Evolutionary conservation across 1,140 invertebrate species (phyloP).

Genomic region (Drosophila fuyamai): DNA sequence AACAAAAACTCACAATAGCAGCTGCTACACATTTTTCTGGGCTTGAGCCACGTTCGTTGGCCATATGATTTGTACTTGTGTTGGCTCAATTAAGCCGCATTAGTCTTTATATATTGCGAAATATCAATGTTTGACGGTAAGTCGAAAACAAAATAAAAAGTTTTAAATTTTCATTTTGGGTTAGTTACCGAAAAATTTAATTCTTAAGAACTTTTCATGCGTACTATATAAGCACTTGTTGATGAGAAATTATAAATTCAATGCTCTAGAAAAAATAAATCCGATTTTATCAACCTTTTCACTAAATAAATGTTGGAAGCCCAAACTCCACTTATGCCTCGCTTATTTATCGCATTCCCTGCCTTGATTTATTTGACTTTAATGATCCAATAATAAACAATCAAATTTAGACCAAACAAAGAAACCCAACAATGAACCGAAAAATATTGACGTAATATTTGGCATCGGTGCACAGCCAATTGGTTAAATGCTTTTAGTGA

Average conservation of each 20-base stretch:
- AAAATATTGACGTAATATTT: constrained; percentile 50
- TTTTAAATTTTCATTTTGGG: not conserved
- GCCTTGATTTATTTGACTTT: constrained; percentile 51
- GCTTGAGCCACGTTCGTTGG: constrained; percentile 36
- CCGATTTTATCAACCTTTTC: not conserved
- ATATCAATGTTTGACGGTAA: not conserved
- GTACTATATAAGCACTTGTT: no score
- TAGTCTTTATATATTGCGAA: constrained; percentile 22
- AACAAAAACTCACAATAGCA: constrained; percentile 47
- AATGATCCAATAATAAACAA: constrained; percentile 55
- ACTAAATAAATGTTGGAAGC: constrained; percentile 10
- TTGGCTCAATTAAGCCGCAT: constrained; percentile 58
- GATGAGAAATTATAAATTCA: not conserved
- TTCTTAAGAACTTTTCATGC: not conserved
- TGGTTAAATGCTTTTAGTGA: constrained; percentile 38
- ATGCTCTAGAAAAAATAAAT: not conserved
- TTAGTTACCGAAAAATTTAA: not conserved
- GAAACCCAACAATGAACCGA: constrained; percentile 17
- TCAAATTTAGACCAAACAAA: constrained; percentile 36
- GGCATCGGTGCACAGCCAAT: constrained; percentile 29
- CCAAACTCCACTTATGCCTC: constrained; percentile 9
- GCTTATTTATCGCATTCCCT: constrained; percentile 26
- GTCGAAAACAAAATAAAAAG: not conserved
- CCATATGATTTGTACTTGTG: constrained; percentile 23
- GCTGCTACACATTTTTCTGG: constrained; percentile 67